Evolutionary conservation across 2,113 vertebrate genomes (phyloP), one percentile per base, ranked within the genome.

Genomic region (Myotis brandtii): DNA sequence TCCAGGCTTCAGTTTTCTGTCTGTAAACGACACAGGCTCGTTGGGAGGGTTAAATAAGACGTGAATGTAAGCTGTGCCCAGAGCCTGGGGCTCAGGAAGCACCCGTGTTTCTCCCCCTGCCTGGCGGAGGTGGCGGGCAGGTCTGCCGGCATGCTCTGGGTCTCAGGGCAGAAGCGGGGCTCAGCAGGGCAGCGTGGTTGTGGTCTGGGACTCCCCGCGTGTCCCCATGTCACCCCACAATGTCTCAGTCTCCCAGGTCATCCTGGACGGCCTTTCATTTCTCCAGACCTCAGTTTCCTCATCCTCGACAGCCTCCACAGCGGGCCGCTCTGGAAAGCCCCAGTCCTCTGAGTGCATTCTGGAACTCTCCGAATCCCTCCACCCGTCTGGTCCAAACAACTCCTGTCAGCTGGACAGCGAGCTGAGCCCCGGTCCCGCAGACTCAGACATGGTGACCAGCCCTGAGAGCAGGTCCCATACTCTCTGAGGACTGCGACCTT

Each of bases 81-180:
- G 88, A 66, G 30, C 27, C 6, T 14, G 7, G 77, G 37, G 25
- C 30, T 43, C 48, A 30, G 32, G 43, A 48, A 34, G 3, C 3
- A 23, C 14, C 25, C 4, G 66, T 21, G 5, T 40, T 34, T 25
- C 13, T 56, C 4, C 18, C 13, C 34, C 12, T 76, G 32, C 52
- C 16, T 20, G 52, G 50, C 13, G 16, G 32, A 76, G 21, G 37
- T 32, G 48, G 8, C 2, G 27, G 40, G 48, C n/a, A 6, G 18
- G 0, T 30, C 56, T 0, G 2, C 10, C 12, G 56, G 30, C 34
- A 9, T 8, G n/a, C 13, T 43, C 3, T 46, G 14, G 9, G 5
- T 83, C 34, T 72, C 54, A 69, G 69, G 46, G 25, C 46, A 34
- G 30, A 52, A 32, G 30, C 9, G 6, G 77, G 59, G 34, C 40